Evolutionary conservation across 2,113 vertebrate species (phyloP), one percentile per base, ranked within the genome.

Genomic region (Zosterops hypoxanthus): DNA sequence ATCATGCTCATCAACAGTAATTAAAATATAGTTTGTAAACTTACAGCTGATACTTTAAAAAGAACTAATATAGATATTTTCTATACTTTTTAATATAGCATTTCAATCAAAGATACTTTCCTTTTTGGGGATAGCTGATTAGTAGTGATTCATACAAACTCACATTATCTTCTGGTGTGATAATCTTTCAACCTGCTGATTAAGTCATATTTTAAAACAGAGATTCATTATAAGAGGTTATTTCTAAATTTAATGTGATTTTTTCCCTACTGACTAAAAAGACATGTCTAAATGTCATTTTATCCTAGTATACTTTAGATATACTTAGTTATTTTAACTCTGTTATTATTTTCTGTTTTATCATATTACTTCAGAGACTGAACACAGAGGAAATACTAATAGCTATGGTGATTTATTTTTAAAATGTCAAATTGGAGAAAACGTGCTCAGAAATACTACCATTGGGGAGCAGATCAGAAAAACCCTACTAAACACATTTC

Each of bases 41-140:
- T 72, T 96, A 36, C 7, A 50, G 15, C 25, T 69, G 26, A 72
- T 89, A 59, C 34, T 85, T 70, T 25, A 39, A 56, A 77, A 85
- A 64, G 7, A 57, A 13, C 15, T 69, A 15, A n/a, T n/a, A n/a
- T n/a, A 61, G 25, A 6, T 80, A 33, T 82, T 71, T 73, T 60
- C 31, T 78, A 24, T 31, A 63, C 57, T 50, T 92, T 60, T 63
- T 47, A 65, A 57, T 53, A 29, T 2, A 49, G 10, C 29, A 69
- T 90, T 88, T 85, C 57, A 88, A 72, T 94, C n/a, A 88, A 65
- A 86, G 26, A 52, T 70, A 42, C 72, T 88, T 92, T 59, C 33
- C 21, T 65, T 85, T 81, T 73, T 92, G 50, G 57, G 36, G 6
- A 33, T 56, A 70, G 29, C 18, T 80, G 33, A 80, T 77, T 68